phyloP scores from a whole-genome alignment of 2,888 invertebrate genomes.

The Pecten maximus region DNA sequence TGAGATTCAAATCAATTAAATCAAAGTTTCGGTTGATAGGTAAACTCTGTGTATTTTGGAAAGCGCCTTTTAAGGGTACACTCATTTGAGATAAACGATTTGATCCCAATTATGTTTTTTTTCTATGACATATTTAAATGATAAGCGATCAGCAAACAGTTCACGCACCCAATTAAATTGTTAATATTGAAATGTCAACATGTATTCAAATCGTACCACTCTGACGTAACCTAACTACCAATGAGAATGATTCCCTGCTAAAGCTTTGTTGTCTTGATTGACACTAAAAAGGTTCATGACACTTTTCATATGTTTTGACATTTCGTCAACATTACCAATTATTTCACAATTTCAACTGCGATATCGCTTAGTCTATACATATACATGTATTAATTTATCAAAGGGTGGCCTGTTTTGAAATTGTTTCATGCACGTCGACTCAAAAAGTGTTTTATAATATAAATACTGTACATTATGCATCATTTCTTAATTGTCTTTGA shows the following conservation, averaged over 20 bases:
- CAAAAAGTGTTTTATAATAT: no score
- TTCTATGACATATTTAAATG: not conserved
- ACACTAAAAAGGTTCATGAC: not conserved
- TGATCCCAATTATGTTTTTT: not conserved
- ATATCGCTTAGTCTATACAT: no score
- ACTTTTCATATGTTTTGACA: no score
- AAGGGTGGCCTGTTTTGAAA: no score
- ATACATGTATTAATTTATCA: no score
- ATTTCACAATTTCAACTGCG: no score
- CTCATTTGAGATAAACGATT: not conserved
- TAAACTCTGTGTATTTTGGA: not conserved
- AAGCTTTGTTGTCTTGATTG: not conserved
- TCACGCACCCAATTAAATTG: conserved; percentile 20
- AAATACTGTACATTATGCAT: no score
- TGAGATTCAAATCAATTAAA: not conserved
- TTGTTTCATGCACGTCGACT: no score
- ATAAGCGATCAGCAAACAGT: conserved; percentile 2
- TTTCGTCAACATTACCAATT: no score
- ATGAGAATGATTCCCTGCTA: not conserved
- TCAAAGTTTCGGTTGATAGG: not conserved
- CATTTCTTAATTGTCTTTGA: no score
- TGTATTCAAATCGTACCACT: not conserved
- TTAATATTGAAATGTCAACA: conserved; percentile 32
- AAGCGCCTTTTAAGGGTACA: not conserved
- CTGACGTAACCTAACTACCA: conserved; percentile 19